Evolutionary conservation across 1,140 invertebrate genomes (phyloP).

Genomic region (Pachypeltis micranthus): DNA sequence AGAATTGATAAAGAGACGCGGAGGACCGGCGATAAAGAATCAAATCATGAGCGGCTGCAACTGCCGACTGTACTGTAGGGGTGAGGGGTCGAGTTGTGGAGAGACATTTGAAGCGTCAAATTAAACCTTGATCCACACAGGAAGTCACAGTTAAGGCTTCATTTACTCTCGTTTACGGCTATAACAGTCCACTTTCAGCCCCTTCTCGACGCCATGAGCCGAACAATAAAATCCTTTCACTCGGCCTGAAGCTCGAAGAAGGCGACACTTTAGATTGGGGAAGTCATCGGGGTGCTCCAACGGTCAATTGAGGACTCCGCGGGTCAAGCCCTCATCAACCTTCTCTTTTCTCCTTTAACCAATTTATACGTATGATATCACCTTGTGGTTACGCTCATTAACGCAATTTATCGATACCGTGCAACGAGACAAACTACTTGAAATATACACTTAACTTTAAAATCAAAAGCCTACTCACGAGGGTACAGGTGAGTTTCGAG

Average conservation of each 20-base stretch:
- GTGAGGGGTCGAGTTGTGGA: no score
- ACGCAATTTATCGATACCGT: no score
- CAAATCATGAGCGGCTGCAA: no score
- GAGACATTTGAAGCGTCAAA: not conserved
- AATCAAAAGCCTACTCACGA: no score
- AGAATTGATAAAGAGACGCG: no score
- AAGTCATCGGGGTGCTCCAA: not conserved
- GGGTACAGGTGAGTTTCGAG: no score
- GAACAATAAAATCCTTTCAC: conserved; percentile 8
- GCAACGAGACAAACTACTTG: no score
- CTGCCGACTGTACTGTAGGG: no score
- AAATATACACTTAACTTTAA: no score
- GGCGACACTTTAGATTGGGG: not conserved
- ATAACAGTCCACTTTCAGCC: conserved; percentile 5
- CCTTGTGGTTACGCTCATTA: no score
- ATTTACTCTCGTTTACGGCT: conserved; percentile 2
- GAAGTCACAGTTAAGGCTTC: conserved; percentile 3
- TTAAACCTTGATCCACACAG: conserved; percentile 4
- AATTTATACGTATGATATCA: no score
- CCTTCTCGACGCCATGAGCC: not conserved
- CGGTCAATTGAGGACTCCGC: not conserved
- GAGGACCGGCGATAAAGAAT: no score
- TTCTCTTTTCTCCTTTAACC: not conserved
- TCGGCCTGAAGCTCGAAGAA: not conserved
- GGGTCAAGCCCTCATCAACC: conserved; percentile 2